Conservation (phyloP, 2,113 vertebrate genomes). For the Centropus bengalensis region DNA sequence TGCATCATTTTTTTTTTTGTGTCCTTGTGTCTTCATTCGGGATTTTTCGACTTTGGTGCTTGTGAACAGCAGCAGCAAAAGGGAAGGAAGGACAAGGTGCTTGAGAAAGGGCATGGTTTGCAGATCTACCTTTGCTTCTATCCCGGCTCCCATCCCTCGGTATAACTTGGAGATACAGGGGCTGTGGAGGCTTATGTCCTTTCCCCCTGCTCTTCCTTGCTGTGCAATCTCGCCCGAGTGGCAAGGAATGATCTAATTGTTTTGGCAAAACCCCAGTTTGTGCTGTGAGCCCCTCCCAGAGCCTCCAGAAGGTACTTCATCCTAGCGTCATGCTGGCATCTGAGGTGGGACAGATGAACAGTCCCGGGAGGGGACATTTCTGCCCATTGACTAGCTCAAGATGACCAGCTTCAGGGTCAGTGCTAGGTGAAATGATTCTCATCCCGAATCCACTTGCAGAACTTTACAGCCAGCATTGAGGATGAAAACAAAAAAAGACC, state of each 20-base stretch:
- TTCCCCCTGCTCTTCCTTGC: background rate
- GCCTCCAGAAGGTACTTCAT: background rate
- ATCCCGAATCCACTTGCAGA: background rate
- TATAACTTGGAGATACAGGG: background rate
- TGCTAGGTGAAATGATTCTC: background rate
- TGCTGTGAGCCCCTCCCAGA: background rate
- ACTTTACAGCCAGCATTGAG: background rate
- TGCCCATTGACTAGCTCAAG: background rate
- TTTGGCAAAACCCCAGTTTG: background rate
- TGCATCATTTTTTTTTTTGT: background rate
- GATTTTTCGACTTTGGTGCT: background rate
- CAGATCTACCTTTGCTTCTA: background rate
- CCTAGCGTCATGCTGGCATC: background rate
- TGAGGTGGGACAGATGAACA: background rate
- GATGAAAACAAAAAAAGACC: background rate
- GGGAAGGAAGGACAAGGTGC: background rate
- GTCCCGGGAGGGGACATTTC: background rate
- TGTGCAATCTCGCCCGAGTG: background rate
- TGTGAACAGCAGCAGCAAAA: background rate
- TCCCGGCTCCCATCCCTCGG: background rate
- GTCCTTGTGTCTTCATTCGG: background rate
- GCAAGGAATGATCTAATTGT: constrained; percentile 42
- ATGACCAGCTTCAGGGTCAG: background rate
- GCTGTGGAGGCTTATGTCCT: background rate
- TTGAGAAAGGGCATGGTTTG: background rate